Conservation (phyloP, 64 coral and sea anemone genomes). For the Montipora cactus region DNA sequence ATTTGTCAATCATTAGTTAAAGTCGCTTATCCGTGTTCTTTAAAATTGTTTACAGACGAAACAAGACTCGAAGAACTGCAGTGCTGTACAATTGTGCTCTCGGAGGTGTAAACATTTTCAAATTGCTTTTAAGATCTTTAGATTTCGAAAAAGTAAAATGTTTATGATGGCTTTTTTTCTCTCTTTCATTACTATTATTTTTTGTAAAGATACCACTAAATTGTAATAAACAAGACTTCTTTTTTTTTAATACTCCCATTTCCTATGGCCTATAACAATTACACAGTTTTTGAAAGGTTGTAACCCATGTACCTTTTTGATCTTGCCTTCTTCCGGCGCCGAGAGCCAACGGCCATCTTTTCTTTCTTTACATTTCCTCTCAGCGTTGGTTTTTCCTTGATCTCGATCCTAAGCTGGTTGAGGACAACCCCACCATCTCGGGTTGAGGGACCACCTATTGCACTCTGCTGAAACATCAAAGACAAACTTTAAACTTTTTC, state of each 20-base stretch:
- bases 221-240: too few species aligned
- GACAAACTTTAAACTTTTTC: neutral
- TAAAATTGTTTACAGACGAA: too few species aligned
- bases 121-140: too few species aligned
- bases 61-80: too few species aligned
- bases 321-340: constrained; percentile 42
- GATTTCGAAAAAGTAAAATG: too few species aligned
- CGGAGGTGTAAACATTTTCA: too few species aligned
- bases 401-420: neutral
- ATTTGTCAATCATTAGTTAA: too few species aligned
- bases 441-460: neutral
- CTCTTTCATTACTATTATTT: too few species aligned
- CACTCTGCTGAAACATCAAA: neutral
- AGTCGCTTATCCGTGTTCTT: too few species aligned
- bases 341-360: neutral
- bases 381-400: neutral
- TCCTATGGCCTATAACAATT: neutral
- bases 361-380: neutral
- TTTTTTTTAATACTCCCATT: too few species aligned
- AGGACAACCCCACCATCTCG: neutral
- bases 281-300: neutral
- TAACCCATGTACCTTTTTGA: neutral
- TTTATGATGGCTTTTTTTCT: neutral
- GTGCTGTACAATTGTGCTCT: too few species aligned
- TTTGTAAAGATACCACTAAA: too few species aligned